Evolutionary conservation across 2,113 vertebrate species (phyloP), one percentile per base, ranked within the genome.

Genomic region (Maccullochella peelii): DNA sequence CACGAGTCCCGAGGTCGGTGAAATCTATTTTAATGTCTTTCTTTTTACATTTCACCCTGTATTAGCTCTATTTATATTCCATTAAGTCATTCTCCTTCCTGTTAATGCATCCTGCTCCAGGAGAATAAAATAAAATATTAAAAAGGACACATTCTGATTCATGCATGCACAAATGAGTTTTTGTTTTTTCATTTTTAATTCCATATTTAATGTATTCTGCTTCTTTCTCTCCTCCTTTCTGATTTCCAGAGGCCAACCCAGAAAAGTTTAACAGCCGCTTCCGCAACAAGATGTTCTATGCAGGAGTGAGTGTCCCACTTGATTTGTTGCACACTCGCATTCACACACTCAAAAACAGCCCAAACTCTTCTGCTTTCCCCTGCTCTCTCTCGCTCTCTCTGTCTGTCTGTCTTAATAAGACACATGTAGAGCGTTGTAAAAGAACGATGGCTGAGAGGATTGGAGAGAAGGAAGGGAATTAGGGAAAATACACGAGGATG

Each of bases 1-100:
- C 98, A 99, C 0, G 98, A 99, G 91, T 99, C 98, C 81, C 94
- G 98, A 97, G 98, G 97, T 99, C 52, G 69, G 91, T 69, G 73
- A 40, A 55, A 68, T 75, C 50, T 50, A 8, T 58, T 81, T 68
- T 21, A n/a, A n/a, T 49, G 23, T 52, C 7, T 20, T 15, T 67
- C 2, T 0, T 36, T 63, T 44, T 4, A 50, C 52, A 0, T 65
- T 40, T 76, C 54, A 10, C 49, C 49, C 11, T 23, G 4, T 23
- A 14, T 54, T 11, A 73, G 27, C 44, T 81, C 54, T 59, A 2
- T 83, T 85, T 65, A 42, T 40, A 38, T 54, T 62, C 71, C 62
- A 71, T 79, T 54, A 77, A 42, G 38, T 71, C 58, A 42, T 25
- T 6, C 72, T 59, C 12, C 12, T 18, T 49, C 23, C 21, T 3